Percentiles rank a stretch among this genome's conserved stretches.
Evolutionary conservation across 2,113 vertebrate genomes (phyloP).

Genomic region (Xerus inauris): DNA sequence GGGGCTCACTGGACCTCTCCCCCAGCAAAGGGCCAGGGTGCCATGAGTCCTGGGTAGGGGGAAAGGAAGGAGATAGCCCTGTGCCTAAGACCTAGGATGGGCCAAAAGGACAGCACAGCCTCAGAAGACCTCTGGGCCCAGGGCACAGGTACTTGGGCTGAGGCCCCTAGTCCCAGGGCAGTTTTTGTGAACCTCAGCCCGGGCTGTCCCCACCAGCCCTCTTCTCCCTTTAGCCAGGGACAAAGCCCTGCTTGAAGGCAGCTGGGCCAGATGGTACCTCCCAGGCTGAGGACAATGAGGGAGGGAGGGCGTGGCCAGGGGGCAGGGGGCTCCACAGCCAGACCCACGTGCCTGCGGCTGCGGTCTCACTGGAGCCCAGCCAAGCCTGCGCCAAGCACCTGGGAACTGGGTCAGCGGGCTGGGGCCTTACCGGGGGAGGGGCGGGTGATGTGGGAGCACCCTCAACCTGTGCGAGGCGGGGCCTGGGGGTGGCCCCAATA

Average conservation of each 20-base stretch:
- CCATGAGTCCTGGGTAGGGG: no score
- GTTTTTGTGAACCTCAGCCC: no score
- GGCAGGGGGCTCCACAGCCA: not conserved
- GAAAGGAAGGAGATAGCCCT: no score
- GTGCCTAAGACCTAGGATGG: not conserved
- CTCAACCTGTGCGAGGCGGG: no score
- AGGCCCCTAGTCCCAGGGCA: not conserved
- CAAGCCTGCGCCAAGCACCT: not conserved
- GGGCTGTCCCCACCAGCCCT: not conserved
- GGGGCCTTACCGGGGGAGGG: not conserved
- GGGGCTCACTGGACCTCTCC: not conserved
- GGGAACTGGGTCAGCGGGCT: not conserved
- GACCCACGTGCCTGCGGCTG: not conserved
- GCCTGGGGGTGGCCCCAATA: not conserved
- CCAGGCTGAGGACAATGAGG: not conserved
- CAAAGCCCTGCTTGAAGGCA: conserved; percentile 23
- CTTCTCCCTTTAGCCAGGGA: accelerated
- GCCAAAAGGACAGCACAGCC: not conserved
- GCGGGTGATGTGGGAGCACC: not conserved
- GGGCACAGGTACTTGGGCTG: no score
- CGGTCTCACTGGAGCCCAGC: not conserved
- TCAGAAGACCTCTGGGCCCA: not conserved
- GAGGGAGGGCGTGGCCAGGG: not conserved
- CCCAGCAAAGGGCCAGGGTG: accelerated
- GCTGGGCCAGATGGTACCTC: conserved; percentile 46